These are phyloP conservation scores for Eurystomus glaucurus DNA, from an alignment of 2,797 vertebrate species.

Conservation along the genomic window DNA sequence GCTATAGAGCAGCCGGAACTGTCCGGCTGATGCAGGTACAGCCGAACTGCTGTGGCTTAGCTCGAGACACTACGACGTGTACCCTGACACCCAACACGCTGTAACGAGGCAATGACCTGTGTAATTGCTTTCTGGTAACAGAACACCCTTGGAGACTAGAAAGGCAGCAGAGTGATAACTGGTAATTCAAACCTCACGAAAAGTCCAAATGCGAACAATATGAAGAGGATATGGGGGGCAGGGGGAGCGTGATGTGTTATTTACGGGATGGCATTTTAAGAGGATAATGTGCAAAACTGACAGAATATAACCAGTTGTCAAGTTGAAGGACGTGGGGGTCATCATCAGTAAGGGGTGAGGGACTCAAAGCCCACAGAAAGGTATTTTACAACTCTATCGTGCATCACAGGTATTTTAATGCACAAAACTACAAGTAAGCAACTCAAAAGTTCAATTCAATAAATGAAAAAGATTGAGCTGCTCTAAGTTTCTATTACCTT, in stretches of 20 bases:
- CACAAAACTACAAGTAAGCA: background rate
- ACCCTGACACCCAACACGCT: background rate
- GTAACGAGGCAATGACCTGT: background rate
- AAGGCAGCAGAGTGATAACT: background rate
- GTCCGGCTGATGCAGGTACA: background rate
- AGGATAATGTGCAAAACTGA: background rate
- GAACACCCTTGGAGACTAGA: background rate
- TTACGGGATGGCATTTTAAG: background rate
- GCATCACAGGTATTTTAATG: background rate
- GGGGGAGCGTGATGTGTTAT: background rate
- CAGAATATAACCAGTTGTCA: background rate
- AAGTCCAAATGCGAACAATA: background rate
- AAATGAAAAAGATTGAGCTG: background rate
- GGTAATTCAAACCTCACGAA: background rate
- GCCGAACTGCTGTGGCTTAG: background rate
- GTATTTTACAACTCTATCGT: background rate
- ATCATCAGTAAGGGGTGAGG: background rate
- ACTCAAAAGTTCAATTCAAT: background rate
- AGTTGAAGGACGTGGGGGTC: background rate
- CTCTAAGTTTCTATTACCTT: background rate
- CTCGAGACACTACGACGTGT: background rate
- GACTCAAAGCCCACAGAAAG: background rate
- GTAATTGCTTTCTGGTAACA: background rate
- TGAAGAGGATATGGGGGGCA: fast-evolving
- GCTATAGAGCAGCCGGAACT: background rate